phyloP scores from a whole-genome alignment of 1,140 invertebrate genomes.

The Nasonia vitripennis region DNA sequence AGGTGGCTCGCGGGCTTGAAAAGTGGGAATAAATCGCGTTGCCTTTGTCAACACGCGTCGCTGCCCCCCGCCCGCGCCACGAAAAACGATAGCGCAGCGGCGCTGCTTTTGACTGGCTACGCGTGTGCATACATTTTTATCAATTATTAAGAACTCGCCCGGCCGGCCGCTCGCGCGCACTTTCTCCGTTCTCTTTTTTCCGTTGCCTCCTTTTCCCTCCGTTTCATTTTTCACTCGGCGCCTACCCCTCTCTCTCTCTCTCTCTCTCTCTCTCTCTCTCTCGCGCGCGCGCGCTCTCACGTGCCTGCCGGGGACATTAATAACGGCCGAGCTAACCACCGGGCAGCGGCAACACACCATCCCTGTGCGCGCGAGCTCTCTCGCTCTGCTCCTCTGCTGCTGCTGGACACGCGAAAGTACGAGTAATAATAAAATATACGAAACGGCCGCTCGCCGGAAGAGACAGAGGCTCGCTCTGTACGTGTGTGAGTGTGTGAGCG shows the following conservation, averaged over 20 bases:
- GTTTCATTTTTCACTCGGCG: slow-evolving; percentile 45
- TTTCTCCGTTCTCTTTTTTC: slow-evolving; percentile 40
- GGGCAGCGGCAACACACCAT: slow-evolving; percentile 53
- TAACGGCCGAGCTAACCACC: slow-evolving; percentile 70
- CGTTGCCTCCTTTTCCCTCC: slow-evolving; percentile 35
- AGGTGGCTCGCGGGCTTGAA: slow-evolving; percentile 59
- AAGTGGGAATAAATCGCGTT: slow-evolving; percentile 74
- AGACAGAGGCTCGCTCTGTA: not conserved
- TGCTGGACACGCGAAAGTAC: slow-evolving; percentile 61
- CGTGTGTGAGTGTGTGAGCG: not conserved
- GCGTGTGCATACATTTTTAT: slow-evolving; percentile 74
- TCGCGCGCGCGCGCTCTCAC: slow-evolving; percentile 33
- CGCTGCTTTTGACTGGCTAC: slow-evolving; percentile 63
- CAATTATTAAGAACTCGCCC: slow-evolving; percentile 73
- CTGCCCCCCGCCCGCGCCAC: slow-evolving; percentile 28
- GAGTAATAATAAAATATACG: slow-evolving; percentile 71
- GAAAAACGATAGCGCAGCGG: slow-evolving; percentile 58
- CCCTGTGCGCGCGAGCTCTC: slow-evolving; percentile 43
- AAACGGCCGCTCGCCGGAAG: slow-evolving; percentile 52
- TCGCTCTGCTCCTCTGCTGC: slow-evolving; percentile 45
- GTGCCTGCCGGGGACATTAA: slow-evolving; percentile 70
- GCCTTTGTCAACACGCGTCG: slow-evolving; percentile 68
- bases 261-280: too few relatives aligned
- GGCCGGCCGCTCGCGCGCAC: not conserved
- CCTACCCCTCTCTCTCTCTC: slow-evolving; percentile 33